phyloP scores from a whole-genome alignment of 1,140 invertebrate genomes.

The Drosophila takahashii region DNA sequence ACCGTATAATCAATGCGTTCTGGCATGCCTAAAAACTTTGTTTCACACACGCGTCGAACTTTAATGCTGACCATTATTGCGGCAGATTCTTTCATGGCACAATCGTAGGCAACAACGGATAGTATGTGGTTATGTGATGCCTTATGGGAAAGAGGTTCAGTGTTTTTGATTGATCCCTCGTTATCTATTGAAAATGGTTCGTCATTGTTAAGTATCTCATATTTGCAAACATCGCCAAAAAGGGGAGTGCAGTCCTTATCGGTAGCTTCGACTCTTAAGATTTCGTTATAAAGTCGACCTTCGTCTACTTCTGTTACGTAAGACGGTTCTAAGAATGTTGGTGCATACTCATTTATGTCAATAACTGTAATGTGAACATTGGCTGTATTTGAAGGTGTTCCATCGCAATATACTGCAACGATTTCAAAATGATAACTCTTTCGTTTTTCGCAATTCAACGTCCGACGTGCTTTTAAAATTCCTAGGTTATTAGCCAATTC shows the following conservation, averaged over 20 bases:
- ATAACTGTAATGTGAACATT: slow-evolving; percentile 97
- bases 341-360: slow-evolving; percentile 97
- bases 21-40: slow-evolving; percentile 88
- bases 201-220: slow-evolving; percentile 95
- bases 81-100: slow-evolving; percentile 94
- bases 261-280: slow-evolving; percentile 94
- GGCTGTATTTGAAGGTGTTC: slow-evolving; percentile 92
- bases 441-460: slow-evolving; percentile 96
- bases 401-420: slow-evolving; percentile 95
- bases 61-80: slow-evolving; percentile 98
- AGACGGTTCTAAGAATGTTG: slow-evolving; percentile 94
- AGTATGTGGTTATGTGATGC: slow-evolving; percentile 97
- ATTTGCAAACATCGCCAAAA: slow-evolving; percentile 97
- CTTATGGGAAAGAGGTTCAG: slow-evolving; percentile 95
- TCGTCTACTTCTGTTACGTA: slow-evolving; percentile 96
- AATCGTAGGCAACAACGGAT: slow-evolving; percentile 98
- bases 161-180: slow-evolving; percentile 95
- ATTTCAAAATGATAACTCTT: slow-evolving; percentile 98
- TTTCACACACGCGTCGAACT: slow-evolving; percentile 86
- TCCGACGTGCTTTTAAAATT: slow-evolving; percentile 90
- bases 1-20: slow-evolving; percentile 96
- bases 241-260: slow-evolving; percentile 96
- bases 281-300: slow-evolving; percentile 94
- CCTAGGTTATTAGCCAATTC: slow-evolving; percentile 86
- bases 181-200: slow-evolving; percentile 97